Base-by-base conservation (phyloP, 2,888 invertebrate genomes). In the Sarcophaga caerulescens region DNA sequence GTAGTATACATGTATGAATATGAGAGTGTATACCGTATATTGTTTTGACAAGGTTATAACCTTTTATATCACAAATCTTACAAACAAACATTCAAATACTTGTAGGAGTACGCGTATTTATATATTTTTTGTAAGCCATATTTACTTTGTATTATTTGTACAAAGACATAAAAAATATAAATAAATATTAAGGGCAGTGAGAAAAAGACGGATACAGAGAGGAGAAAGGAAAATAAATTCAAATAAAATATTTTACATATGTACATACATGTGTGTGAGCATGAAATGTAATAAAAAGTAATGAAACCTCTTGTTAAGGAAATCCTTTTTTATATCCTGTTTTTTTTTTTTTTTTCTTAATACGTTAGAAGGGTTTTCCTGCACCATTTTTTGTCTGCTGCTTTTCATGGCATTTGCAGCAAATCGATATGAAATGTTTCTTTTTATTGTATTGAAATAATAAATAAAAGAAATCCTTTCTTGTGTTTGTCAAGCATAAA, bases 1-100 rank as follows among this genome's bases (percentile, higher is more conserved):
- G 10, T 66, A 45, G 73, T 52, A 23, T 21, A 60, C 23, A 10
- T 59, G 65, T 44, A 14, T 57, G 17, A 8, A 14, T 52, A 52
- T 14, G 52, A 52, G 52, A 14, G 17, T 14, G 59, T 25, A n/a
- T 71, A 17, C 8, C 3, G 23, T 17, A n/a, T 6, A 8, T 73
- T 83, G 47, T 83, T 80, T 66, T 62, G 71, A 77, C 85, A 83
- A 83, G 85, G 85, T 63, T 77, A 69, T 76, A 83, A 80, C 76
- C 85, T 82, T 82, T 85, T 68, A 66, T 75, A 81, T 83, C 52
- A 77, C 68, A 71, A 68, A 76, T 57, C 19, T 52, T 74, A 74
- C 11, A 63, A 63, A 35, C 35, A 83, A 73, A 77, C 73, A 47
- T n/a, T 45, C 25, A 62, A 21, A 65, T 45, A 44, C 63, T 44